Conservation (phyloP, 2,888 invertebrate species). For the Nemotelus nigrinus region DNA sequence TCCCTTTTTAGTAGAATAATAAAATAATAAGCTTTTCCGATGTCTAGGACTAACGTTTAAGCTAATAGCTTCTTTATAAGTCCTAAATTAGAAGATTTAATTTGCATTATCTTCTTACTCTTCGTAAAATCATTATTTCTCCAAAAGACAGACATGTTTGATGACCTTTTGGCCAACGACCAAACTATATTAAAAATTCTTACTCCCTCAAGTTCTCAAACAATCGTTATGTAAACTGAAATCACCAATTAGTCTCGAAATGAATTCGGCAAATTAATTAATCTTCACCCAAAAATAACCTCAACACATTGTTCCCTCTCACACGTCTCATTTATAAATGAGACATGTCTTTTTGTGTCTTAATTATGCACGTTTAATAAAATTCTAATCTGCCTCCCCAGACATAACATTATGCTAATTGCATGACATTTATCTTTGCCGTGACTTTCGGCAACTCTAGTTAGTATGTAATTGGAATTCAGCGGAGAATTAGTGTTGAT, state of each 20-base stretch:
- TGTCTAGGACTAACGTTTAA: too few species aligned
- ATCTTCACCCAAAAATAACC: not conserved
- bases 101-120: too few species aligned
- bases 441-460: slow-evolving; percentile 24
- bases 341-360: slow-evolving; percentile 33
- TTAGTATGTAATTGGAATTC: not conserved
- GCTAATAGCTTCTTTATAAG: too few species aligned
- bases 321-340: slow-evolving; percentile 21
- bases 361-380: slow-evolving; percentile 42
- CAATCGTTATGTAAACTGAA: not conserved
- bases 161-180: not conserved
- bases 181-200: not conserved
- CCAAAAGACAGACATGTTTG: too few species aligned
- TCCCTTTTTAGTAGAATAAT: too few species aligned
- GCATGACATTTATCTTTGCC: slow-evolving; percentile 36
- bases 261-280: too few species aligned
- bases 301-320: slow-evolving; percentile 2
- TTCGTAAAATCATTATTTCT: too few species aligned
- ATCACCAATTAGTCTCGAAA: too few species aligned
- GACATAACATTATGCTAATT: slow-evolving; percentile 43
- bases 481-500: not conserved
- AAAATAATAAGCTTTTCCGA: too few species aligned
- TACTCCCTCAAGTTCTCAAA: not conserved
- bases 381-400: slow-evolving; percentile 34
- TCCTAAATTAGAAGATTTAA: too few species aligned